Evolutionary conservation across 1,140 invertebrate genomes (phyloP), one percentile per base, ranked within the genome.

Genomic region (Oreohelix idahoensis): DNA sequence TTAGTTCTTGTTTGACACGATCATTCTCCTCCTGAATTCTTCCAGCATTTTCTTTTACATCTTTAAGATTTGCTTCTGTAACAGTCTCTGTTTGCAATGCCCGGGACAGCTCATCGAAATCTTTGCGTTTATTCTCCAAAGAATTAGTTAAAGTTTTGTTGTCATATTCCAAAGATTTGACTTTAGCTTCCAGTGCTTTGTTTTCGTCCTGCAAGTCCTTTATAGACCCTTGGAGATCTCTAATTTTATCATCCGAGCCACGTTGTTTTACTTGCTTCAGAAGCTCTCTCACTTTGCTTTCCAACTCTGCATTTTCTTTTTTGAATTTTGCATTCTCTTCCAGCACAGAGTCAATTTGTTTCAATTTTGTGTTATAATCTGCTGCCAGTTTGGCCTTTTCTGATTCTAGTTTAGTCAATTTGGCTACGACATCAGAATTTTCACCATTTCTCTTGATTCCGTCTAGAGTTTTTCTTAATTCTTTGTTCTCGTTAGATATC

Each of bases 401-500:
- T 39, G 53, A 42, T 51, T 79, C 76, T 58, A 79, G 20, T 45
- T 63, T 13, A 26, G 76, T 29, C 11, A 79, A 32, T 63, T 39
- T 79, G 15, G 76, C 23, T 13, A 29, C 8, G 1, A 45, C 5
- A 29, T 76, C 39, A 8, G 4, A 17, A 32, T 76, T 35, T 45
- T 35, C 32, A 2, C 20, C 39, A 73, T 42, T 71, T 77, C 42
- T 49, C n/a, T 51, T 32, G 15, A 26, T 63, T 51, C 69, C 69
- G 63, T 49, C 39, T 73, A 83, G 29, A 26, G 70, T 78, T 51
- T 71, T 75, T 63, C 83, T 69, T 2, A 86, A 70, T 0, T 71
- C 77, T 53, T 77, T 83, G 75, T 86, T 86, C 66, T 86, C 85
- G n/a, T 84, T 69, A 11, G 84, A 82, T 51, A 85, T 73, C 1